phyloP scores from a whole-genome alignment of 2,888 invertebrate genomes.

The Andrena fulva region DNA sequence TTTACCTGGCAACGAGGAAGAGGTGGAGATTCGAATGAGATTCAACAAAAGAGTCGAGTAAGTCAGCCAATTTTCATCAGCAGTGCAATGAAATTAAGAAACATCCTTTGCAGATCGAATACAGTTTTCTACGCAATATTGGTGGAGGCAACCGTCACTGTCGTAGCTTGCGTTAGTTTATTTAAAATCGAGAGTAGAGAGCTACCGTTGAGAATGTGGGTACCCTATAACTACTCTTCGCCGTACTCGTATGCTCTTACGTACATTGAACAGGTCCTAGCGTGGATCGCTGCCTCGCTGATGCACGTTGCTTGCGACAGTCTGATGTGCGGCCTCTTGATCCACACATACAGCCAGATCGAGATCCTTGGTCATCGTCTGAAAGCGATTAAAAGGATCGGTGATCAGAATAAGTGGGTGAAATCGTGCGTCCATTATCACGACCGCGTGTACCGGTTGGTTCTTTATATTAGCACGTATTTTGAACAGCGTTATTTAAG shows the following conservation, averaged over 20 bases:
- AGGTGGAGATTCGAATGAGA: constrained; percentile 37
- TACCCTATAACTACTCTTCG: constrained; percentile 59
- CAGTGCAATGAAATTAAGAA: background rate
- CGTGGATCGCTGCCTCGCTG: constrained; percentile 3
- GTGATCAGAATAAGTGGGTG: background rate
- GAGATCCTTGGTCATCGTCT: constrained; percentile 63
- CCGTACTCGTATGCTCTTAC: constrained; percentile 24
- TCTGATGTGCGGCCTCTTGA: constrained; percentile 63
- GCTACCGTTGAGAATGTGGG: constrained; percentile 40
- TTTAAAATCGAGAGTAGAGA: constrained; percentile 2
- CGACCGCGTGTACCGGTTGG: constrained; percentile 34
- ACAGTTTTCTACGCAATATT: constrained; percentile 22
- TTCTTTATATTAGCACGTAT: too few species aligned
- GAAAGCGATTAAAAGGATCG: constrained; percentile 3
- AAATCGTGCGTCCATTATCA: constrained; percentile 47
- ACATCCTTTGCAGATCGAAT: constrained; percentile 7
- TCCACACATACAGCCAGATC: constrained; percentile 71
- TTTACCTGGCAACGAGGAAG: constrained; percentile 18
- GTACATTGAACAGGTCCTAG: constrained; percentile 51
- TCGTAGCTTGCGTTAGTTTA: too few species aligned
- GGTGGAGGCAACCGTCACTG: background rate
- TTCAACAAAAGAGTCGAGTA: constrained; percentile 43
- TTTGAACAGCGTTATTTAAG: too few species aligned
- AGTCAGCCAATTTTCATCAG: background rate
- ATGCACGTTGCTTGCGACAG: constrained; percentile 55